phyloP scores from a whole-genome alignment of 2,888 invertebrate genomes.

The Chelonus formosanus region DNA sequence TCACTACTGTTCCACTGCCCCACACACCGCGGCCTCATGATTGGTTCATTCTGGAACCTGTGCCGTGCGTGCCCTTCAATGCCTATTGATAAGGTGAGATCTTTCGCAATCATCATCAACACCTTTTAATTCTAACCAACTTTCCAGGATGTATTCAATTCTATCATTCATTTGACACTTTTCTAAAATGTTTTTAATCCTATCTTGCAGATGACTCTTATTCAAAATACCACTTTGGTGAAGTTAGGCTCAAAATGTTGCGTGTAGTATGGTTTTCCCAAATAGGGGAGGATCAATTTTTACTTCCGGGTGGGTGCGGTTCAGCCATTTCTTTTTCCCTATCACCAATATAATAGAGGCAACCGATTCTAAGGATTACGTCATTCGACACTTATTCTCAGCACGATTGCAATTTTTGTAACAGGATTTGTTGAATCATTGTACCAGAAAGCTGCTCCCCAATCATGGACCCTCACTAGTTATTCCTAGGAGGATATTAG shows the following conservation, averaged over 20 bases:
- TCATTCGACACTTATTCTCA: constrained; percentile 17
- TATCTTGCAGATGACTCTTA: no score
- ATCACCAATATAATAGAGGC: constrained; percentile 8
- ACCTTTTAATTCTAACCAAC: neutral
- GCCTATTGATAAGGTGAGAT: constrained; percentile 92
- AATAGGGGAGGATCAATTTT: no score
- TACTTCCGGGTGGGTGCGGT: constrained; percentile 28
- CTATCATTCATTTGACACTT: no score
- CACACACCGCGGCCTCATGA: constrained; percentile 75
- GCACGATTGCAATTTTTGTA: constrained; percentile 10
- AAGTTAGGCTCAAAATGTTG: no score
- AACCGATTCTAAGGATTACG: constrained; percentile 20
- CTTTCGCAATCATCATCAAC: neutral
- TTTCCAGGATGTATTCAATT: no score
- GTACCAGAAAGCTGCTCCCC: constrained; percentile 28
- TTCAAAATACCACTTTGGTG: no score
- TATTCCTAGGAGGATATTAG: neutral
- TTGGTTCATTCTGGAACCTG: constrained; percentile 97
- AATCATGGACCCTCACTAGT: no score
- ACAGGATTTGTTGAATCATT: constrained; percentile 36
- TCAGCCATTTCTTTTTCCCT: constrained; percentile 31
- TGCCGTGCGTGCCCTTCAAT: constrained; percentile 96
- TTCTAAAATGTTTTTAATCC: no score
- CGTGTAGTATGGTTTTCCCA: no score
- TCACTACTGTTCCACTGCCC: constrained; percentile 61